phyloP scores from a whole-genome alignment of 2,797 vertebrate genomes.

The Halcyon badia region DNA sequence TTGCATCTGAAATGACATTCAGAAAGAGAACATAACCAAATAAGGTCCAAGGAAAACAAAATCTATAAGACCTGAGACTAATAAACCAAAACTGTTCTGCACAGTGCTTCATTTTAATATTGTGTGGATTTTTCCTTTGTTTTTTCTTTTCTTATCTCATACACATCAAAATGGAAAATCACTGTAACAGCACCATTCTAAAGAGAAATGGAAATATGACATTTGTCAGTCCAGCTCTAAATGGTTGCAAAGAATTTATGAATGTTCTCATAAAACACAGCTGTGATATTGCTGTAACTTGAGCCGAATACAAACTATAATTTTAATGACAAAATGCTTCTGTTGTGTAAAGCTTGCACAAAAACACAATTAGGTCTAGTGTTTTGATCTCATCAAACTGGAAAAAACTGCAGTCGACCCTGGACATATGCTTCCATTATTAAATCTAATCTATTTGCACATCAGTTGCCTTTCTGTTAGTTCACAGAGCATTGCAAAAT shows the following conservation, averaged over 20 bases:
- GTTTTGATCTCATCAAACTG: constrained; percentile 39
- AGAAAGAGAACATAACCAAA: not conserved
- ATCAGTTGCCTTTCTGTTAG: not conserved
- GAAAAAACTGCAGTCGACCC: not conserved
- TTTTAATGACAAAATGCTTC: constrained; percentile 67
- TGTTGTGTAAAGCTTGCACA: constrained; percentile 50
- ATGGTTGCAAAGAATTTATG: constrained; percentile 24
- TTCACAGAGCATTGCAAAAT: constrained; percentile 29
- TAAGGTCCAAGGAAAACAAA: constrained; percentile 24
- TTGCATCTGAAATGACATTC: not conserved
- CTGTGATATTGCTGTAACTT: constrained; percentile 45
- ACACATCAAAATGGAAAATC: constrained; percentile 37
- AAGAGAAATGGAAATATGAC: constrained; percentile 37
- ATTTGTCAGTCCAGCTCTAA: constrained; percentile 25
- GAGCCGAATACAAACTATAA: constrained; percentile 38
- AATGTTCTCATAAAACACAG: constrained; percentile 27
- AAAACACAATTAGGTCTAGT: constrained; percentile 56
- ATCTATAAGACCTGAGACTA: not conserved
- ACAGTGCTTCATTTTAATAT: constrained; percentile 14
- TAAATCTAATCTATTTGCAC: constrained; percentile 41
- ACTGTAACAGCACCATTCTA: not conserved
- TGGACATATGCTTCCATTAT: constrained; percentile 33
- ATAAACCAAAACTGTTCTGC: constrained; percentile 33
- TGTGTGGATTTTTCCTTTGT: not conserved
- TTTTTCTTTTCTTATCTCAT: not conserved